Percentiles rank a stretch among this genome's conserved stretches.
Conservation (phyloP, 2,888 invertebrate genomes). For the Drosophila conformis region DNA sequence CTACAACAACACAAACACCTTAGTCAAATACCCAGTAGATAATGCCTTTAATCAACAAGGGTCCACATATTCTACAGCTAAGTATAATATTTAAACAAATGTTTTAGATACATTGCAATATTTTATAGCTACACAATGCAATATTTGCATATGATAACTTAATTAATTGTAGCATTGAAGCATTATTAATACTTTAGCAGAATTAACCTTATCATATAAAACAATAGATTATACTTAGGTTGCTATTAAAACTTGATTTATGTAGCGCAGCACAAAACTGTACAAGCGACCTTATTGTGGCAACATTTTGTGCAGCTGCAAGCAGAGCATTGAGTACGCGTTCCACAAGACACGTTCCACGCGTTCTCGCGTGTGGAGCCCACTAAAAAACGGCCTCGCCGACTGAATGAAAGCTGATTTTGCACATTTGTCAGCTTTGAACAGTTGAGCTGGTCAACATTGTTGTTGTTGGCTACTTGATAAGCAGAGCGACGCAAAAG, state of each 20-base stretch:
- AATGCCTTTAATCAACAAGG: not conserved
- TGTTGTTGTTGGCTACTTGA: conserved; percentile 18
- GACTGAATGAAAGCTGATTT: conserved; percentile 43
- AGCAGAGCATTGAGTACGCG: not conserved
- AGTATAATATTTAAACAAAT: not conserved
- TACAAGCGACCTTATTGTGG: not conserved
- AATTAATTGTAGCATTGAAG: not conserved
- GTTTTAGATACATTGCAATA: not conserved
- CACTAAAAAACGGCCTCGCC: conserved; percentile 15
- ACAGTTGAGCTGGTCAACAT: conserved; percentile 9
- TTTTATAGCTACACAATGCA: not conserved
- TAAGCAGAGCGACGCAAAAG: conserved; percentile 29
- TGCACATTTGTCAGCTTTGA: conserved; percentile 32
- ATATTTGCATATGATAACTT: not conserved
- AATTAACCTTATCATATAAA: not conserved
- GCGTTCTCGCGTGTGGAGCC: not conserved
- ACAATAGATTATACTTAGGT: not conserved
- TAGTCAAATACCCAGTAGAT: not conserved
- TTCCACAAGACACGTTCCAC: conserved; percentile 37
- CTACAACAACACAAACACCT: not conserved
- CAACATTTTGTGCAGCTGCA: not conserved
- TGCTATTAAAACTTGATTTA: not conserved
- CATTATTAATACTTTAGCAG: not conserved
- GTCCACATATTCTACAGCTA: not conserved
- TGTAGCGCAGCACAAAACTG: not conserved